Conservation (phyloP, 2,113 vertebrate genomes). For the Neodontobutis hainanensis region DNA sequence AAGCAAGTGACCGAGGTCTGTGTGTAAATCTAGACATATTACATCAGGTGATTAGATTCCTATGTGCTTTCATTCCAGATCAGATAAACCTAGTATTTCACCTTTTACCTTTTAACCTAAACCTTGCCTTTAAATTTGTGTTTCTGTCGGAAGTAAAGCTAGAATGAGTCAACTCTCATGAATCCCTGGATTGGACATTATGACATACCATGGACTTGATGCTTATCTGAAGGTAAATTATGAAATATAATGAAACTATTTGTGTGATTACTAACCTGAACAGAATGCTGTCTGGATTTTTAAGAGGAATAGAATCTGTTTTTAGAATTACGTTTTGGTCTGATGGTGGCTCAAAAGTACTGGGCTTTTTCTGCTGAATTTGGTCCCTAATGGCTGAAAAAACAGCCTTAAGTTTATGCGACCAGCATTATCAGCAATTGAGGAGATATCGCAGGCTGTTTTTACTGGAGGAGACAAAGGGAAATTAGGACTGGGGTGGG, state of each 20-base stretch:
- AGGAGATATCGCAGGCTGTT: constrained; percentile 67
- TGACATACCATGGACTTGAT: constrained; percentile 6
- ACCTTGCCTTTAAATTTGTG: constrained; percentile 18
- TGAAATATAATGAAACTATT: constrained; percentile 33
- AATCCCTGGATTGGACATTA: constrained; percentile 27
- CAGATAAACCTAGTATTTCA: constrained; percentile 53
- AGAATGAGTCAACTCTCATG: constrained; percentile 17
- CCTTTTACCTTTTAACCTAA: constrained; percentile 30
- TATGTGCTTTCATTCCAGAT: constrained; percentile 38
- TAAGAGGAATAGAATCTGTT: constrained; percentile 36
- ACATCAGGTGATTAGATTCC: constrained; percentile 57
- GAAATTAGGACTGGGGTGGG: constrained; percentile 55
- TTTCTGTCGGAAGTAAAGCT: background rate
- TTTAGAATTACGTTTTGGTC: constrained; percentile 41
- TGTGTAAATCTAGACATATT: constrained; percentile 56
- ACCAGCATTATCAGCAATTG: constrained; percentile 65
- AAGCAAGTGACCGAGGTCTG: constrained; percentile 37
- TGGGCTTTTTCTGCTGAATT: constrained; percentile 54
- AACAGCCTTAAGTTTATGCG: constrained; percentile 64
- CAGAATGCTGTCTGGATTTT: constrained; percentile 19
- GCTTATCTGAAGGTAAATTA: constrained; percentile 43
- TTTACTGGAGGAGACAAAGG: constrained; percentile 77
- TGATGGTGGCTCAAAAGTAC: constrained; percentile 32
- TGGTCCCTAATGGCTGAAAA: constrained; percentile 69
- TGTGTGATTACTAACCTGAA: constrained; percentile 22